Evolutionary conservation across 2,113 vertebrate genomes (phyloP), one percentile per base, ranked within the genome.

Genomic region (Nycticorax nycticorax): DNA sequence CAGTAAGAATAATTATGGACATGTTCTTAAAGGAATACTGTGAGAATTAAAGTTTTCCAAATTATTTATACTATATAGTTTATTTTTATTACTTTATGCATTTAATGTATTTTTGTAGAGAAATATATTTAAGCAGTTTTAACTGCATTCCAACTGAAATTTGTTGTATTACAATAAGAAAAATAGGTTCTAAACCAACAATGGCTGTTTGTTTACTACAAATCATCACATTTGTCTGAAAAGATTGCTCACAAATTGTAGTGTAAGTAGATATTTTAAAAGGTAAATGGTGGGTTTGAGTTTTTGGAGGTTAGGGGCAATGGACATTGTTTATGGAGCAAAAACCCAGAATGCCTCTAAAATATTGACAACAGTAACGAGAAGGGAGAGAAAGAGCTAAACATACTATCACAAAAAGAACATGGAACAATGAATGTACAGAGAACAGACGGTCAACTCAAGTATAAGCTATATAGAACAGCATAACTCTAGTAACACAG

Each of bases 231-330:
- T 50, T 63, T 68, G 5, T 48, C 23, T 67, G 26, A 68, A 88
- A 73, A 35, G 6, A 59, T 59, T 50, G 28, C 5, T 68, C 14
- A 39, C 9, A 50, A 88, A 63, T 53, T 76, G 37, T n/a, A 68
- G 3, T 59, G 2, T 19, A 47, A 47, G 10, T n/a, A 23, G 4
- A 4, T 85, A 30, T 73, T 67, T 75, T 10, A 77, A 60, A 88
- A 52, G 35, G 18, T 2, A 63, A 83, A 47, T 30, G 0, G 6
- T 32, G 3, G 3, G 1, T 64, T 82, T 45, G 14, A 69, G 2
- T 2, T 75, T 81, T 74, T 78, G 15, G 12, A 37, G 12, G 18
- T 21, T 41, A 60, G 33, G 19, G 6, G 5, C 24, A 74, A 41
- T 10, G 32, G 4, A n/a, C 17, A 24, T 17, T 26, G 8, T 24